These are phyloP conservation scores for Ceratoteleas bidentatus DNA, from an alignment of 1,140 invertebrate species.

Conservation along the genomic window DNA sequence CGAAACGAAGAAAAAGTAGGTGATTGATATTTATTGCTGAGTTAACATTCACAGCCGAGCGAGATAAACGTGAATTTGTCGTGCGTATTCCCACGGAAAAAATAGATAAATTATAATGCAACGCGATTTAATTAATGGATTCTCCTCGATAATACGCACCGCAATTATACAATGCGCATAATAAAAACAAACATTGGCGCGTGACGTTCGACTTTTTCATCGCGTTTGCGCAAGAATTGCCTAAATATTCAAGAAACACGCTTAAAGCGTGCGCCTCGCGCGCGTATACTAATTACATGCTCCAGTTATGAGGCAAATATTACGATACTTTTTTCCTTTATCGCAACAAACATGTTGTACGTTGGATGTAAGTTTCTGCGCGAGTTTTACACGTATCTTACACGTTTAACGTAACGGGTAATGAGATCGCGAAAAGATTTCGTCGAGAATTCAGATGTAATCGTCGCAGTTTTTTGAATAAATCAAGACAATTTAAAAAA, in stretches of 20 bases:
- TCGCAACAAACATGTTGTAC: conserved; percentile 2
- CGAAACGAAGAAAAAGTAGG: conserved; percentile 25
- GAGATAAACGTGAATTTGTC: conserved; percentile 40
- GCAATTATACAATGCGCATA: background rate
- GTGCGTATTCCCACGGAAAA: conserved; percentile 33
- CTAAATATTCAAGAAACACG: conserved; percentile 14
- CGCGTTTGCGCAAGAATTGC: conserved; percentile 14
- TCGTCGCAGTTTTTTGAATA: too few species aligned
- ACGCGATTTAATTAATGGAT: conserved; percentile 19
- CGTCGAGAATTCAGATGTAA: too few species aligned
- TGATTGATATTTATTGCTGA: conserved; percentile 38
- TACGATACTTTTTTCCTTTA: conserved; percentile 23
- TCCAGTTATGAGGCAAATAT: conserved; percentile 28
- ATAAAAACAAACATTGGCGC: background rate
- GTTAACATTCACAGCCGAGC: conserved; percentile 17
- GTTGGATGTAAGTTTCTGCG: background rate
- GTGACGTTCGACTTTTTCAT: background rate
- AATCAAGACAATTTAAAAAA: too few species aligned
- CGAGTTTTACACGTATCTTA: conserved; percentile 10
- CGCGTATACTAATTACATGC: conserved; percentile 22
- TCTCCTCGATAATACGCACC: conserved; percentile 14
- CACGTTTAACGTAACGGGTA: conserved; percentile 13
- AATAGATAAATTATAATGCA: conserved; percentile 28
- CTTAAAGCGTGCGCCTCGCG: background rate
- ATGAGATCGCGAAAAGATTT: background rate